Base-by-base conservation (phyloP, 2,797 vertebrate species). In the Lerista edwardsae region DNA sequence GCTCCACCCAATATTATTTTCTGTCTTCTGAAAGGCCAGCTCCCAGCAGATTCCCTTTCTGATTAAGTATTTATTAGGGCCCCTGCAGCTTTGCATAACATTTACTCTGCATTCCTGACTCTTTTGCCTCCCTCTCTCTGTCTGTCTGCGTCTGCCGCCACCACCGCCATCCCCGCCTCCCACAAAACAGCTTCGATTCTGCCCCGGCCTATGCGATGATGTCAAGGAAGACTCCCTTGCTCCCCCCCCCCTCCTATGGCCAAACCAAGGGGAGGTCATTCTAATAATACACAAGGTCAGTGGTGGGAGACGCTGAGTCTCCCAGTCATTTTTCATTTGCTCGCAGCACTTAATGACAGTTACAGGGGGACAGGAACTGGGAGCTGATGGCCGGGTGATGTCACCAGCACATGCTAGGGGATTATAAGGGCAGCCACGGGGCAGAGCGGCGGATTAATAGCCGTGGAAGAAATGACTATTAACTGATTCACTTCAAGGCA, bases 301-400 rank as follows among this genome's bases (percentile, higher is more conserved):
- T 89, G 92, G 93, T 95, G 96, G 97, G 96, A 97, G 97, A 96
- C 96, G 95, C 95, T 57, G 93, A 97, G 96, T 97, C 97, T 97
- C 97, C 95, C 95, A 97, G 96, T 97, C 97, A 97, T 97, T 97
- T 97, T 97, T 97, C 96, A 97, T 97, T 97, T 97, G 96, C 97
- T 97, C 96, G 95, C 95, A 91, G 95, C 96, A 90, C 94, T 97
- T 97, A 97, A 97, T 97, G 97, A 97, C 97, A 97, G 96, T 97
- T 97, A 96, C 96, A 96, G 95, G 91, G n/a, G 94, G 95, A 94
- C 91, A 92, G 94, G 94, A 97, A 97, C 96, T 97, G 95, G 95
- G 95, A 97, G 95, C 95, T 94, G 92, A 93, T 92, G 96, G 94
- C 94, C 96, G 94, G 97, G 97, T 97, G 96, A 97, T 97, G 97